Conservation (phyloP, 2,113 vertebrate genomes). For the Varanus salvator region DNA sequence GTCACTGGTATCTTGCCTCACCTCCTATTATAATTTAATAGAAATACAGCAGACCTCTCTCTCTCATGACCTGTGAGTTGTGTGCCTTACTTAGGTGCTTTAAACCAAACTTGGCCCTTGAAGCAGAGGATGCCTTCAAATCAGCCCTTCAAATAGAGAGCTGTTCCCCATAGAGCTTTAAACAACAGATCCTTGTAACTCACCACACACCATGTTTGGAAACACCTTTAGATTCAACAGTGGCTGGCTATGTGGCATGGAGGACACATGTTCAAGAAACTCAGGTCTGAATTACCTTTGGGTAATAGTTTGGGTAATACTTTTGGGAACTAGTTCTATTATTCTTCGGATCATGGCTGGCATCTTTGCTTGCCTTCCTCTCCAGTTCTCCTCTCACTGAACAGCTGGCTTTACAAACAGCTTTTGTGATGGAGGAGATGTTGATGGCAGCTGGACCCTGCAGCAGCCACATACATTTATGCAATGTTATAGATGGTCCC, state of each 20-base stretch:
- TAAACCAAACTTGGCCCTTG: too few relatives aligned
- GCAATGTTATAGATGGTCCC: neutral
- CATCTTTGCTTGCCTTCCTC: neutral
- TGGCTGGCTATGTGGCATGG: neutral
- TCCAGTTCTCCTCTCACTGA: neutral
- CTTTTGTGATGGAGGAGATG: neutral
- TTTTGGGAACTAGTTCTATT: neutral
- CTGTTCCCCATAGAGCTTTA: neutral
- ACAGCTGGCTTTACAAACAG: neutral
- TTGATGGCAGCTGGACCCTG: neutral
- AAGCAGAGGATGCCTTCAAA: too few relatives aligned
- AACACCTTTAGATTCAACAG: neutral
- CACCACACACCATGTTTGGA: neutral
- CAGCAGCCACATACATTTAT: neutral
- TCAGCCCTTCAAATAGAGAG: too few relatives aligned
- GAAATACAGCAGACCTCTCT: too few relatives aligned
- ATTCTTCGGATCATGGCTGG: neutral
- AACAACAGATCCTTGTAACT: neutral
- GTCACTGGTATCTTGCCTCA: too few relatives aligned
- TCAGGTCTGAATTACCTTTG: neutral
- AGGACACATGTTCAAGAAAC: neutral
- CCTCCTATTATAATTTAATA: too few relatives aligned
- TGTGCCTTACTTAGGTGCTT: too few relatives aligned
- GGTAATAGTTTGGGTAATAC: neutral
- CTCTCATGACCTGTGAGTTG: too few relatives aligned